phyloP scores from a whole-genome alignment of 2,888 invertebrate genomes.

The Gymnoscelis rufifasciata region DNA sequence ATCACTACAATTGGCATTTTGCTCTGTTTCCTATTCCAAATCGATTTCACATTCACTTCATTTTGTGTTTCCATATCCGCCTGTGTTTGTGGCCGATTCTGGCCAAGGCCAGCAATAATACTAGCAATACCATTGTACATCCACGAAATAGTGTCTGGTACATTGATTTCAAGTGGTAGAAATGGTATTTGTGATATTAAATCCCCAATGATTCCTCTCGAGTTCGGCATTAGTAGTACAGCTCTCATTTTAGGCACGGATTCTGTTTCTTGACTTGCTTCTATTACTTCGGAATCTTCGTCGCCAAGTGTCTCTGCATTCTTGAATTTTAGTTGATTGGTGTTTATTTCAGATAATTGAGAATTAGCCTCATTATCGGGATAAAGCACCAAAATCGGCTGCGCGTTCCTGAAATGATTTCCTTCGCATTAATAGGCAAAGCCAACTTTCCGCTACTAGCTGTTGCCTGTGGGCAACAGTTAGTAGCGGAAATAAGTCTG shows the following conservation, averaged over 20 bases:
- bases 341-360: slow-evolving; percentile 23
- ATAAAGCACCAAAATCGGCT: slow-evolving; percentile 47
- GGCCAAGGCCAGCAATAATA: slow-evolving; percentile 55
- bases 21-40: slow-evolving; percentile 36
- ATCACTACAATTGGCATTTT: slow-evolving; percentile 46
- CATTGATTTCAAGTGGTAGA: slow-evolving; percentile 81
- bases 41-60: slow-evolving; percentile 32
- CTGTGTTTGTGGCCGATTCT: slow-evolving; percentile 38
- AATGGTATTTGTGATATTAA: slow-evolving; percentile 76
- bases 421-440: too few species aligned
- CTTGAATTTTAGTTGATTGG: slow-evolving; percentile 29
- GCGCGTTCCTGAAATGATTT: slow-evolving; percentile 41
- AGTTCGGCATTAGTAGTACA: slow-evolving; percentile 41
- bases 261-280: slow-evolving; percentile 33
- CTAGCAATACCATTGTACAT: slow-evolving; percentile 54
- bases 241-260: slow-evolving; percentile 32
- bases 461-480: too few species aligned
- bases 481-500: too few species aligned
- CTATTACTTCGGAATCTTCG: slow-evolving; percentile 50
- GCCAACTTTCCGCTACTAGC: too few species aligned
- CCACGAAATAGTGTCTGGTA: slow-evolving; percentile 78
- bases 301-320: slow-evolving; percentile 37
- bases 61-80: slow-evolving; percentile 21
- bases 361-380: slow-evolving; percentile 21
- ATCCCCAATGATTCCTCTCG: slow-evolving; percentile 56